Base-by-base conservation (phyloP, 2,888 invertebrate species). In the Meteorus cinctellus region DNA sequence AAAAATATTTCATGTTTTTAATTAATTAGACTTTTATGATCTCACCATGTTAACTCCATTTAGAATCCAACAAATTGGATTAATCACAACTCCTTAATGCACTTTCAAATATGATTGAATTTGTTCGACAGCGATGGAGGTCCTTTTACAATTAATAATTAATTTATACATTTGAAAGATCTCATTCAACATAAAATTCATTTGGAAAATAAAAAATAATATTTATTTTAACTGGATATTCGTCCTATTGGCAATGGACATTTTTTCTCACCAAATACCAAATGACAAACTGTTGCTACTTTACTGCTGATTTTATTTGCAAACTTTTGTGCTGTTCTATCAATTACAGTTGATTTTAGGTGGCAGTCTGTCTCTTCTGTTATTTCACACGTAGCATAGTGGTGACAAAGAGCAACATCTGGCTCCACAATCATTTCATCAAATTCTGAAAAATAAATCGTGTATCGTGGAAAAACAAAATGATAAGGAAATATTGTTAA, bases 331-430 rank as follows among this genome's bases (percentile, higher is more conserved):
- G 81, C 80, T 16, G 71, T 78, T 70, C 55, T 77, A 55, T 82
- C 82, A 19, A 77, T 72, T 45, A 55, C 67, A 66, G 76, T 78
- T 24, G 59, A 16, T 45, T 80, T 80, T 4, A 80, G 70, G 62
- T 82, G 81, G 67, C 82, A 83, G 27, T 72, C 71, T 19, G 78
- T 79, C 24, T 77, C 79, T 72, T 81, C 82, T 16, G 77, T 55
- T 55, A 8, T 82, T n/a, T 81, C 81, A 71, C 81, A 82, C 6
- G 74, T 76, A 12, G 81, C 72, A 62, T 82, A 83, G 69, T 80
- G 80, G 74, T 83, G 82, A 10, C 77, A 75, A 14, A 82, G 74
- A 16, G 81, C 82, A 19, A 82, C 67, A 69, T 81, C 79, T 41
- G 81, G 73, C n/a, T 73, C 68, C n/a, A 82, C 82, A 16, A 75